These are phyloP conservation scores for Coranthus polyacanthus DNA, from an alignment of 2,797 vertebrate genomes.

Conservation along the genomic window DNA sequence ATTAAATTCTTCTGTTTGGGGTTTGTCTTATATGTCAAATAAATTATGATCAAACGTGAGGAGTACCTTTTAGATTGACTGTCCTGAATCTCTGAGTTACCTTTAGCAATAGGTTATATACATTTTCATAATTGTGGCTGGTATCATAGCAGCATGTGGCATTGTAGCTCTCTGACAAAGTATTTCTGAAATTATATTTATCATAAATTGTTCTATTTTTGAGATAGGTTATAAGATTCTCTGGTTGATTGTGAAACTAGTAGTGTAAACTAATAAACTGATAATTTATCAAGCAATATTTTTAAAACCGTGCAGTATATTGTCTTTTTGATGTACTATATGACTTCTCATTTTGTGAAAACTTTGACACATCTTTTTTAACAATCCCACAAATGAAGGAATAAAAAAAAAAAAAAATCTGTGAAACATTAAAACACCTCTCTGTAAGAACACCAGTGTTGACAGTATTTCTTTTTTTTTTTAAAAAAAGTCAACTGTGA, in stretches of 20 bases:
- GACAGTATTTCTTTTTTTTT: neutral
- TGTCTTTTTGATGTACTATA: slow-evolving; percentile 72
- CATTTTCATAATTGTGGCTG: slow-evolving; percentile 43
- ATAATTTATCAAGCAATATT: slow-evolving; percentile 80
- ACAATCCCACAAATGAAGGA: slow-evolving; percentile 60
- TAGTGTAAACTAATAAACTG: slow-evolving; percentile 73
- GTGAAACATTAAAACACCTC: slow-evolving; percentile 47
- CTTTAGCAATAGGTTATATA: slow-evolving; percentile 37
- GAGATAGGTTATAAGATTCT: slow-evolving; percentile 52
- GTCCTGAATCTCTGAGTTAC: slow-evolving; percentile 52
- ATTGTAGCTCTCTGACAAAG: slow-evolving; percentile 63
- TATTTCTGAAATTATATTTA: slow-evolving; percentile 78
- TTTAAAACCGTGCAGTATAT: slow-evolving; percentile 78
- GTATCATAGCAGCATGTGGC: slow-evolving; percentile 54
- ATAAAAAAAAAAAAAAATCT: slow-evolving; percentile 59
- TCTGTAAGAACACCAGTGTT: slow-evolving; percentile 28
- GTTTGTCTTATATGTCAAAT: slow-evolving; percentile 38
- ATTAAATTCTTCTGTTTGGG: slow-evolving; percentile 33
- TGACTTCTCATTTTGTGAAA: slow-evolving; percentile 66
- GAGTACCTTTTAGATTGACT: slow-evolving; percentile 59
- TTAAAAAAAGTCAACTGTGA: no score
- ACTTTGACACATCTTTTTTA: slow-evolving; percentile 59
- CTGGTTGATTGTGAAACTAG: slow-evolving; percentile 65
- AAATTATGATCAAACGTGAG: slow-evolving; percentile 49
- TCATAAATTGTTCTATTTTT: slow-evolving; percentile 71